These are phyloP conservation scores for Moxostoma hubbsi DNA, from an alignment of 2,797 vertebrate species.

Conservation along the genomic window DNA sequence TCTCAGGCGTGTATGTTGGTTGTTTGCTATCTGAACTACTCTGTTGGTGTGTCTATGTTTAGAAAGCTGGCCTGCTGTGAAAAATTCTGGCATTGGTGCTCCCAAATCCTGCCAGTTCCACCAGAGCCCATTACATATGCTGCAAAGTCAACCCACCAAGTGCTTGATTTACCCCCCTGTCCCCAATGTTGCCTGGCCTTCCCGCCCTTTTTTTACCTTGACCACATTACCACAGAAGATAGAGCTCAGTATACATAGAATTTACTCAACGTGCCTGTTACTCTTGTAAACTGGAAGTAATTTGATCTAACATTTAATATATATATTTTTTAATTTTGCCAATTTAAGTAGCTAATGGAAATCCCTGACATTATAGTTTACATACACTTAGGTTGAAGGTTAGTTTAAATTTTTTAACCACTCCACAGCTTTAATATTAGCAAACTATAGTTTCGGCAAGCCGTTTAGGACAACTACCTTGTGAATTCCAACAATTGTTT, in stretches of 20 bases:
- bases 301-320: not conserved
- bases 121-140: slow-evolving; percentile 5
- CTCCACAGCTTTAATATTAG: no score
- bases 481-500: no score
- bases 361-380: no score
- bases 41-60: not conserved
- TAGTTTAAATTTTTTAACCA: no score
- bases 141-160: not conserved
- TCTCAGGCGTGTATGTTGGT: slow-evolving; percentile 9
- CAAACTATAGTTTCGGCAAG: no score
- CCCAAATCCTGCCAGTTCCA: slow-evolving; percentile 9
- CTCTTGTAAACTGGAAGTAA: not conserved
- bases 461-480: no score
- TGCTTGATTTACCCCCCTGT: not conserved
- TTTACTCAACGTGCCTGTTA: not conserved
- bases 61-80: slow-evolving; percentile 9
- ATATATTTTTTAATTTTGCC: no score
- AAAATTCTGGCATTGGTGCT: not conserved
- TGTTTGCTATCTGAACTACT: no score
- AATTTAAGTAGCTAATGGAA: no score
- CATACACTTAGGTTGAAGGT: no score
- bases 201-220: not conserved
- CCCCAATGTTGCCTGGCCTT: no score
- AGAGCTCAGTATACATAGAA: no score
- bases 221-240: not conserved